Base-by-base conservation (phyloP, 2,888 invertebrate species). In the Drosophila pegasa region DNA sequence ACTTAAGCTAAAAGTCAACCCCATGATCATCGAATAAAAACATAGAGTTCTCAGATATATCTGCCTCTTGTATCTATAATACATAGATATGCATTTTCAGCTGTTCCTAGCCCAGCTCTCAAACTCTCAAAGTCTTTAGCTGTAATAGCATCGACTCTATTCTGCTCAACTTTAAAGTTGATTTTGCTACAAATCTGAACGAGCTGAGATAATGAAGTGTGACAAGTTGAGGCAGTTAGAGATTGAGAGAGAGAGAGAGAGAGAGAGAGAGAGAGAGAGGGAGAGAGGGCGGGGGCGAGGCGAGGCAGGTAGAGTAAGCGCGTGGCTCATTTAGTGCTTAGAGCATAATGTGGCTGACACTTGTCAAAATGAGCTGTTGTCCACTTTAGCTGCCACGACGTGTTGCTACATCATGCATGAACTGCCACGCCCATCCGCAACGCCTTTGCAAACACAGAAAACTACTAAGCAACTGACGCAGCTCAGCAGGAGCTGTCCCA, bases 331-430 rank as follows among this genome's bases (percentile, higher is more conserved):
- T 56, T 25, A 12, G 58, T 40, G 58, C 58, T 59, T 55, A 59
- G 40, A 25, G 50, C 29, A 40, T 40, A 71, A 41, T 63, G 63
- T 16, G 56, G 38, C 41, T 74, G 74, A 70, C 70, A 65, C 70
- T 59, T 75, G 50, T 60, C 63, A 60, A 73, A 74, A 69, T 51
- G 69, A 69, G 63, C 52, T 60, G 47, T 57, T 20, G 54, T 48
- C 58, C 70, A 69, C 56, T 71, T 58, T 27, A 29, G 64, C 35
- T 20, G 22, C n/a, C 41, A 51, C 52, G 18, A 58, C 65, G 65
- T 74, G 64, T 52, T 64, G 74, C 57, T 37, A 55, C 69, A 50
- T 58, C 55, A 40, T 59, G 56, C 62, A 56, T 56, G 20, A 41
- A 25, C 20, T 31, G 31, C 35, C 25, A 33, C 43, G 5, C 8